Conservation (phyloP, 2,888 invertebrate species). For the Eupithecia insigniata region DNA sequence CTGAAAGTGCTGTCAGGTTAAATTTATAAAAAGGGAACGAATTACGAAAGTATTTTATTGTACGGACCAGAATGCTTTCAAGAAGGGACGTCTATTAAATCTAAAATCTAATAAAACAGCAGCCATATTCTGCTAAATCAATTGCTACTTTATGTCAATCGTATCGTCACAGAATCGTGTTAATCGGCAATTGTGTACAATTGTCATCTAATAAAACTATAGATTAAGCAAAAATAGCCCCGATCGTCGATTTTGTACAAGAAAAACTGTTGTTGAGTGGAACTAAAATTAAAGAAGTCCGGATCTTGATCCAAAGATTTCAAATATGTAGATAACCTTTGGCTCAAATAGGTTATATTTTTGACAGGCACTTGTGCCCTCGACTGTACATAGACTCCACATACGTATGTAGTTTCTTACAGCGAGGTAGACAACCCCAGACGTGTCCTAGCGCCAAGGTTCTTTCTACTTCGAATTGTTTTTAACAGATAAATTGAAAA, state of each 20-base stretch:
- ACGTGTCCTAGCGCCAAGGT: slow-evolving; percentile 19
- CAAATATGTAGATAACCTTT: background rate
- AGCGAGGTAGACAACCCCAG: slow-evolving; percentile 22
- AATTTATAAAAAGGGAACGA: background rate
- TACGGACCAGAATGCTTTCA: background rate
- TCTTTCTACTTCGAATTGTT: slow-evolving; percentile 21
- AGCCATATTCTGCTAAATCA: background rate
- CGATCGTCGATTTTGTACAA: background rate
- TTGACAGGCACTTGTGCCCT: background rate
- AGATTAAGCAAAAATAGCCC: background rate
- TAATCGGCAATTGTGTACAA: no score
- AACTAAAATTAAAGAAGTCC: background rate
- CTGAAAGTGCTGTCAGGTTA: slow-evolving; percentile 25
- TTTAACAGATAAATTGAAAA: slow-evolving; percentile 14
- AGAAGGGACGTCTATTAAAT: background rate
- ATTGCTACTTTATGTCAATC: background rate
- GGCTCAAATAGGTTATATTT: background rate
- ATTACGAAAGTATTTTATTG: slow-evolving; percentile 14
- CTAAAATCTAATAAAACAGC: background rate
- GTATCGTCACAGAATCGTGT: background rate
- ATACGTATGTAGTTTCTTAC: slow-evolving; percentile 23
- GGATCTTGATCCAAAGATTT: background rate
- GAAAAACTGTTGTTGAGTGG: background rate
- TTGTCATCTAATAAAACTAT: background rate
- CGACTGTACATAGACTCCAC: slow-evolving; percentile 22